Base-by-base conservation (phyloP, 2,113 vertebrate species). In the Pipa parva region DNA sequence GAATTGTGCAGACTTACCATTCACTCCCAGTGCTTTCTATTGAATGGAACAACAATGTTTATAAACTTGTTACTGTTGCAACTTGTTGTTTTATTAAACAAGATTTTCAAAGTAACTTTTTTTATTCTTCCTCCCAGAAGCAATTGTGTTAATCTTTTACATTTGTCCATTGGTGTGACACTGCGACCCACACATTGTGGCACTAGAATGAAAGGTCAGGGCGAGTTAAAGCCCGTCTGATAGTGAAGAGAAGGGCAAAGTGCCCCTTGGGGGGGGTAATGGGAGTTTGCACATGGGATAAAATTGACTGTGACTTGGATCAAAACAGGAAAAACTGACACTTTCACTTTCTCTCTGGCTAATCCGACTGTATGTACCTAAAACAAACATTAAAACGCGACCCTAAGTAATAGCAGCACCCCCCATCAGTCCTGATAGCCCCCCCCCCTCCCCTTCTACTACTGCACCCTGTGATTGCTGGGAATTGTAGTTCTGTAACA, bases 201-300 rank as follows among this genome's bases (percentile, higher is more conserved):
- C 79, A 80, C 76, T 78, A 78, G 80, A 78, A 81, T 80, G 76
- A 85, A 85, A 85, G 80, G 84, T 83, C 84, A 85, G 74, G 79
- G 77, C 51, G 27, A 81, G 78, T 85, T 81, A 79, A 84, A 84
- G 83, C 79, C 84, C 76, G 73, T 83, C 77, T 83, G 81, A 85
- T 83, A 82, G 79, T 73, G 79, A 81, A 79, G 80, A 77, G 81
- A 78, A 76, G 78, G 82, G 79, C 72, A 75, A 80, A 13, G 76
- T 75, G 81, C 81, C 80, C 73, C 63, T n/a, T 42, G 39, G 39
- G 39, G 39, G 74, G 80, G 76, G 81, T 79, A 25, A 10, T 5
- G 7, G 20, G 49, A 25, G 49, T n/a, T 4, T 11, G 7, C 26
- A 24, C 10, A 21, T 25, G 20, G 49, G 49, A 7, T 4, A 7